These are phyloP conservation scores for Encarsia formosa DNA, from an alignment of 2,888 invertebrate genomes.

Conservation along the genomic window DNA sequence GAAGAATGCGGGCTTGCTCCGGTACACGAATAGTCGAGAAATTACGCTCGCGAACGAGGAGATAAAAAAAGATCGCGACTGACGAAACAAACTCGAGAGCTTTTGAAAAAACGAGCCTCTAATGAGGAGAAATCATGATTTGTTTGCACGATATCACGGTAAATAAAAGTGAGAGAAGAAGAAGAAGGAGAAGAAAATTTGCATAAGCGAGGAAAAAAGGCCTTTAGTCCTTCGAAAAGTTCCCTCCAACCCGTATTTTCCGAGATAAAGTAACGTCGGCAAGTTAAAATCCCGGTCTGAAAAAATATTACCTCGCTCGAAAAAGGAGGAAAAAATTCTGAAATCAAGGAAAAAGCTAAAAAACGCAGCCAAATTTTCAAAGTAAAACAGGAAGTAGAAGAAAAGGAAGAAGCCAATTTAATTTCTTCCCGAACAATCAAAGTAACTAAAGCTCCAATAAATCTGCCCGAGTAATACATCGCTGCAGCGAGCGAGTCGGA, in stretches of 20 bases:
- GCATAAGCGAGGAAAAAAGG: background rate
- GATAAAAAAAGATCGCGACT: too few relatives aligned
- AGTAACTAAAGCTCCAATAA: background rate
- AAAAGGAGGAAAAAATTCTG: background rate
- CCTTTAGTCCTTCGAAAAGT: slow-evolving; percentile 1
- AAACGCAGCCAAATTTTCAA: too few relatives aligned
- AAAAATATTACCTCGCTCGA: slow-evolving; percentile 6
- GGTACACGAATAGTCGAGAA: too few relatives aligned
- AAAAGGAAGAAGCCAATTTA: too few relatives aligned
- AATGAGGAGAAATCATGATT: too few relatives aligned
- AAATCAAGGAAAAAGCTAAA: too few relatives aligned
- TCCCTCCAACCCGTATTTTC: background rate
- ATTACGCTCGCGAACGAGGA: too few relatives aligned
- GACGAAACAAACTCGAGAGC: too few relatives aligned
- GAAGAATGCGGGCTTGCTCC: too few relatives aligned
- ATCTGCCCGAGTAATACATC: background rate
- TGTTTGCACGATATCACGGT: too few relatives aligned
- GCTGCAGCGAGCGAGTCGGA: background rate
- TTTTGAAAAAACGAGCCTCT: too few relatives aligned
- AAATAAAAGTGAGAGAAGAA: too few relatives aligned
- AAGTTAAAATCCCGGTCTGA: slow-evolving; percentile 8
- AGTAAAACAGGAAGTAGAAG: slow-evolving; percentile 3
- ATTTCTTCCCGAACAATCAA: background rate
- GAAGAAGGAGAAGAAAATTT: background rate
- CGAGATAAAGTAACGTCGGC: background rate